Evolutionary conservation across 1,140 invertebrate genomes (phyloP).

Genomic region (Atta colombica): DNA sequence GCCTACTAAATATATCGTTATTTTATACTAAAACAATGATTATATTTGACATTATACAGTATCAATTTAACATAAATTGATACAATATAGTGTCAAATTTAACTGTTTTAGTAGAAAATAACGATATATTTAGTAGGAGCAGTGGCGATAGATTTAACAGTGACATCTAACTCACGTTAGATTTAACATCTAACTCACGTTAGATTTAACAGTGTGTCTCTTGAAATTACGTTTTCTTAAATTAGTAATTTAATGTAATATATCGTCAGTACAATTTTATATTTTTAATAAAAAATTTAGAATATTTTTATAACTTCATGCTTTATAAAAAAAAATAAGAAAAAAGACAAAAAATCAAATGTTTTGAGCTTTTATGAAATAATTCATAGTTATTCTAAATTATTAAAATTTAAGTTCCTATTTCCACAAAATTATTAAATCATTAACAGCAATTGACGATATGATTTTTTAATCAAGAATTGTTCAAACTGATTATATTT

Average conservation of each 20-base stretch:
- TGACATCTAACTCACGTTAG: too few relatives aligned
- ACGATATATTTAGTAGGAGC: too few relatives aligned
- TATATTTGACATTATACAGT: too few relatives aligned
- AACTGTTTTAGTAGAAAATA: too few relatives aligned
- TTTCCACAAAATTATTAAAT: not conserved
- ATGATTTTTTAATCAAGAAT: not conserved
- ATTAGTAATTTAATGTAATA: not conserved
- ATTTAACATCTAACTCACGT: too few relatives aligned
- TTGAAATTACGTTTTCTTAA: not conserved
- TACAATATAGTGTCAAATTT: too few relatives aligned
- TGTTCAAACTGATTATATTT: not conserved
- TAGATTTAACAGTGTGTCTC: not conserved
- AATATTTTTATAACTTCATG: not conserved
- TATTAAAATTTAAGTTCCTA: too few relatives aligned
- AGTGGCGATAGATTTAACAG: too few relatives aligned
- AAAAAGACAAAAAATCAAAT: too few relatives aligned
- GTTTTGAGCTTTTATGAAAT: not conserved
- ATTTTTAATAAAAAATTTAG: not conserved
- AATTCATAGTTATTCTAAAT: not conserved
- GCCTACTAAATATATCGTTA: too few relatives aligned
- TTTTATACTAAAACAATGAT: too few relatives aligned
- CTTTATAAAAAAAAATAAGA: not conserved
- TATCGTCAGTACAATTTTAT: not conserved
- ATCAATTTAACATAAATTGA: too few relatives aligned
- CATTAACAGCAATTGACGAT: not conserved